phyloP scores from a whole-genome alignment of 2,113 vertebrate species.

The Dasyurus viverrinus region DNA sequence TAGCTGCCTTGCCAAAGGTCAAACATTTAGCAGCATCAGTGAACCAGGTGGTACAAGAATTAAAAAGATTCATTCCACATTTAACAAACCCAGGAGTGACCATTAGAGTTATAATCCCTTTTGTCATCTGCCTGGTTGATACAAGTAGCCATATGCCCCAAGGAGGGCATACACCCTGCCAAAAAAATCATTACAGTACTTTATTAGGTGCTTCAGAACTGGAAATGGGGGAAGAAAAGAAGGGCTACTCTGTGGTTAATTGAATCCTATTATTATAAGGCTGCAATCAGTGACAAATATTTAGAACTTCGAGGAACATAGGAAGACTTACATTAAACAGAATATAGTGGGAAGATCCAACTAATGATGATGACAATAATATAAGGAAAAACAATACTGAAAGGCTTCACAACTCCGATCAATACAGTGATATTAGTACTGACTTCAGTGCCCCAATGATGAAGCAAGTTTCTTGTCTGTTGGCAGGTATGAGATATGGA shows the following conservation, averaged over 20 bases:
- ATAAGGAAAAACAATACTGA: not conserved
- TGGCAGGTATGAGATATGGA: not conserved
- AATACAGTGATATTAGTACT: not conserved
- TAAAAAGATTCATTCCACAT: constrained; percentile 1
- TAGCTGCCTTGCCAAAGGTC: not conserved
- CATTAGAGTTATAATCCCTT: not conserved
- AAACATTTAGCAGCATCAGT: not conserved
- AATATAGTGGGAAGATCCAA: not conserved
- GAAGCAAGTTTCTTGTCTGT: not conserved
- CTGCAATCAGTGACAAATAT: not conserved
- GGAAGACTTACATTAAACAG: not conserved
- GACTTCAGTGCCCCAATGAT: not conserved
- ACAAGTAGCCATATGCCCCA: not conserved
- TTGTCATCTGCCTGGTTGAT: not conserved
- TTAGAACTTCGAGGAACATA: not conserved
- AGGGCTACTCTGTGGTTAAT: not conserved
- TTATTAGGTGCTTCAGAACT: not conserved
- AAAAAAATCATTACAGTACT: not conserved
- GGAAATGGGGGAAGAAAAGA: not conserved
- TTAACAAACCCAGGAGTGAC: not conserved
- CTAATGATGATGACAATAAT: not conserved
- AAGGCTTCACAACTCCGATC: not conserved
- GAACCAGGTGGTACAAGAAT: not conserved
- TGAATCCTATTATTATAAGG: not conserved
- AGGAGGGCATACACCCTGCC: not conserved